A percentile compares a stretch with the other conserved stretches of the same genome.
Evolutionary conservation across 2,797 vertebrate species (phyloP).

Genomic region (Schizopygopsis malacanthus): DNA sequence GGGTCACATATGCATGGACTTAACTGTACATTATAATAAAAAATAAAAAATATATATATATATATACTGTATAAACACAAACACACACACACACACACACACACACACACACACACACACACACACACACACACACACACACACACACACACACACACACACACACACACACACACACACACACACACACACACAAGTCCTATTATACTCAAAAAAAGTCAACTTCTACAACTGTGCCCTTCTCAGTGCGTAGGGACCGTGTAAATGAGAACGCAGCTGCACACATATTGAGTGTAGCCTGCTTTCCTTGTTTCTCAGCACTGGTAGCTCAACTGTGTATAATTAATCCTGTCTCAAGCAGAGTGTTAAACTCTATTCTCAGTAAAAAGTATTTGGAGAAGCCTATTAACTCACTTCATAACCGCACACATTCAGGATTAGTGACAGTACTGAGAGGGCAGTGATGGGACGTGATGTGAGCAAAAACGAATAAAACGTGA

Average conservation of each 20-base stretch:
- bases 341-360: constrained; percentile 50
- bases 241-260: background rate
- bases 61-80: no score
- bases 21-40: no score
- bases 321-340: constrained; percentile 28
- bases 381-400: constrained; percentile 44
- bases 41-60: no score
- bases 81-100: no score
- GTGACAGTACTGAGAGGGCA: constrained; percentile 28
- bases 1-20: no score
- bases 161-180: no score
- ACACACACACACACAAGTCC: no score
- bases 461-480: background rate
- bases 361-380: constrained; percentile 46
- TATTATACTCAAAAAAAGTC: background rate
- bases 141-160: no score
- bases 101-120: no score
- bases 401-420: constrained; percentile 40
- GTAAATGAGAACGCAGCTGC: constrained; percentile 34
- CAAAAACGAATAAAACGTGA: constrained; percentile 36
- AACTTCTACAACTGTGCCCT: background rate
- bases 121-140: no score
- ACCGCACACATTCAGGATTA: constrained; percentile 41
- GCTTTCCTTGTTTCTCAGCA: constrained; percentile 25
- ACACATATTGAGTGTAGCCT: constrained; percentile 5